Percentiles rank a stretch among this genome's conserved stretches.
These are phyloP conservation scores for Opisthocomus hoazin DNA, from an alignment of 2,113 vertebrate genomes.

Conservation along the genomic window DNA sequence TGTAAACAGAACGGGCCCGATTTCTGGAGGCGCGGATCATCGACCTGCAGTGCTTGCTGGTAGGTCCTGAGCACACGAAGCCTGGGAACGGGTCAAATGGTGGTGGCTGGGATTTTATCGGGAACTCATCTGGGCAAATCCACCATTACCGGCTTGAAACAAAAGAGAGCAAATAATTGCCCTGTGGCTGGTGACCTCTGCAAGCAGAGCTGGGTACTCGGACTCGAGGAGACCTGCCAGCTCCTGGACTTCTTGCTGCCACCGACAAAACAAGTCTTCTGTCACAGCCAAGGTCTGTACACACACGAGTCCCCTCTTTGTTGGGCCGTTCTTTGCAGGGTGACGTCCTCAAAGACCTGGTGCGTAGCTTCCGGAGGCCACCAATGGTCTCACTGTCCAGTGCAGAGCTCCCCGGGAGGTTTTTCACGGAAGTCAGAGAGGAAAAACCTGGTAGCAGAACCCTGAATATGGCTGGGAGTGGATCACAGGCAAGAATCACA, in stretches of 20 bases:
- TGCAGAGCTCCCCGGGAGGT: background rate
- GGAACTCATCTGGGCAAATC: background rate
- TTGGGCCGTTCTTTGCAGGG: background rate
- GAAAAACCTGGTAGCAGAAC: background rate
- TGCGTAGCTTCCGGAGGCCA: background rate
- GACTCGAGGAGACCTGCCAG: background rate
- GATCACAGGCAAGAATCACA: background rate
- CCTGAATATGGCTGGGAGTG: background rate
- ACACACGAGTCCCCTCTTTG: background rate
- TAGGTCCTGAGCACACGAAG: background rate
- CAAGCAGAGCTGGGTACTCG: background rate
- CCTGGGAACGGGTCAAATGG: background rate
- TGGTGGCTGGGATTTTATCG: background rate
- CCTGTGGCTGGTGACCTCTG: background rate
- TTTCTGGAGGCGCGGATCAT: conserved; percentile 19
- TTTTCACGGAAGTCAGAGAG: background rate
- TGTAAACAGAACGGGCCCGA: conserved; percentile 39
- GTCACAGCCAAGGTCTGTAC: background rate
- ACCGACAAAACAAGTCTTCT: background rate
- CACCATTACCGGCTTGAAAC: accelerated
- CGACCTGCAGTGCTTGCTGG: background rate
- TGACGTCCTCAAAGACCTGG: accelerated
- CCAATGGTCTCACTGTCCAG: background rate
- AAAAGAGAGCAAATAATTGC: background rate
- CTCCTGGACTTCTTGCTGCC: background rate